Evolutionary conservation across 2,888 invertebrate genomes (phyloP).

Genomic region (Liopterus haemorrhoidalis): DNA sequence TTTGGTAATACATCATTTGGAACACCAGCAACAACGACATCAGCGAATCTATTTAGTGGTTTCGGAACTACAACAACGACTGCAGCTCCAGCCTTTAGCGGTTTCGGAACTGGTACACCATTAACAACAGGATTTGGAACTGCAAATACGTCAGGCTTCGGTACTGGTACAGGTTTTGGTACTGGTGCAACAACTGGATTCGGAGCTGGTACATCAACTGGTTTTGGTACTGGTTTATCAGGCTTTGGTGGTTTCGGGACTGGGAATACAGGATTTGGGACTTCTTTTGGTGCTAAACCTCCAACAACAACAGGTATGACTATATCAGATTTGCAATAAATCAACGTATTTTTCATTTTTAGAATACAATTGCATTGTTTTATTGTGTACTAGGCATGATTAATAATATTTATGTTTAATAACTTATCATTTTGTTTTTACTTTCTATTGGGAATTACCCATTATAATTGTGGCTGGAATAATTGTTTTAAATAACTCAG

Average conservation of each 20-base stretch:
- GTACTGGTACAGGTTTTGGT: conserved; percentile 47
- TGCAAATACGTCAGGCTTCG: conserved; percentile 43
- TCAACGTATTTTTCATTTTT: no score
- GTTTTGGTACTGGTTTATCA: conserved; percentile 43
- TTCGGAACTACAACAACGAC: conserved; percentile 43
- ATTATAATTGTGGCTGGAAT: no score
- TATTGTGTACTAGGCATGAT: no score
- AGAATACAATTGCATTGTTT: no score
- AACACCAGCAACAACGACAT: conserved; percentile 35
- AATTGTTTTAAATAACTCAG: no score
- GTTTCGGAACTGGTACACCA: conserved; percentile 13
- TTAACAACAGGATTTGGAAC: conserved; percentile 31
- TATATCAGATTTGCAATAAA: conserved; percentile 9
- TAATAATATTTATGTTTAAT: no score
- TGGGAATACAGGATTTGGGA: conserved; percentile 38
- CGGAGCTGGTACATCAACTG: conserved; percentile 41
- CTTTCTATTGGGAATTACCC: no score
- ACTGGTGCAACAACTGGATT: conserved; percentile 44
- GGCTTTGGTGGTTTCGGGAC: conserved; percentile 46
- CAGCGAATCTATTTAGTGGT: conserved; percentile 37
- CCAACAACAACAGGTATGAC: conserved; percentile 42
- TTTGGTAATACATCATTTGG: conserved; percentile 37
- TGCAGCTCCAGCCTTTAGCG: conserved; percentile 19
- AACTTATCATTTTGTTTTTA: no score
- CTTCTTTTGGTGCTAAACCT: conserved; percentile 44